These are phyloP conservation scores for Petrolisthes manimaculis DNA, from an alignment of 2,888 invertebrate species.

Conservation along the genomic window DNA sequence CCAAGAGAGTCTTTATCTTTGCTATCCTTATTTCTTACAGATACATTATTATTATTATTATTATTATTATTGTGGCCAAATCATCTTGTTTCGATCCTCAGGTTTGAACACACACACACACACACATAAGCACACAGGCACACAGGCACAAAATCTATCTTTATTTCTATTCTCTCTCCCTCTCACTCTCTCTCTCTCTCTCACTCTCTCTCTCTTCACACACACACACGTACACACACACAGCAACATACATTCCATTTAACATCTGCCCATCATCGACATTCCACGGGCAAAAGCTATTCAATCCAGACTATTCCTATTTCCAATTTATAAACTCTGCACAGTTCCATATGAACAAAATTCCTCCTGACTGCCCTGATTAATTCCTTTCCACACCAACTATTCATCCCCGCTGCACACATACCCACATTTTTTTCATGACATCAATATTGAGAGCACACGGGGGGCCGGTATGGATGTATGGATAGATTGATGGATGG, in stretches of 20 bases:
- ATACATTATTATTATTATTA: too few relatives aligned
- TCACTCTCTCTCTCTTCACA: background rate
- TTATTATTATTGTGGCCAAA: too few relatives aligned
- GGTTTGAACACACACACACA: too few relatives aligned
- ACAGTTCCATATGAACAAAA: too few relatives aligned
- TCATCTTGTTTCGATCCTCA: too few relatives aligned
- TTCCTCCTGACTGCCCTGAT: conserved; percentile 2
- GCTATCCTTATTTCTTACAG: too few relatives aligned
- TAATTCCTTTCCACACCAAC: conserved; percentile 16
- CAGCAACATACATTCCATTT: background rate
- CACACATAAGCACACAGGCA: too few relatives aligned
- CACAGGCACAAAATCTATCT: too few relatives aligned
- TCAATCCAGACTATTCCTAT: background rate
- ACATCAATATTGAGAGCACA: conserved; percentile 6
- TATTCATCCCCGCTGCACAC: background rate
- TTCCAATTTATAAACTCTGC: background rate
- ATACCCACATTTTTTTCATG: background rate
- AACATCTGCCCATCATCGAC: background rate
- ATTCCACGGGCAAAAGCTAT: background rate
- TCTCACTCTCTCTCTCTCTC: background rate
- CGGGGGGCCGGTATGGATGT: background rate
- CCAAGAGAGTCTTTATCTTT: too few relatives aligned
- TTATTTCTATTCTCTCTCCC: background rate
- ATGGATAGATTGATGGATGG: background rate
- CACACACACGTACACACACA: too few relatives aligned